phyloP scores from a whole-genome alignment of 2,113 vertebrate genomes.

The Podocnemis expansa region DNA sequence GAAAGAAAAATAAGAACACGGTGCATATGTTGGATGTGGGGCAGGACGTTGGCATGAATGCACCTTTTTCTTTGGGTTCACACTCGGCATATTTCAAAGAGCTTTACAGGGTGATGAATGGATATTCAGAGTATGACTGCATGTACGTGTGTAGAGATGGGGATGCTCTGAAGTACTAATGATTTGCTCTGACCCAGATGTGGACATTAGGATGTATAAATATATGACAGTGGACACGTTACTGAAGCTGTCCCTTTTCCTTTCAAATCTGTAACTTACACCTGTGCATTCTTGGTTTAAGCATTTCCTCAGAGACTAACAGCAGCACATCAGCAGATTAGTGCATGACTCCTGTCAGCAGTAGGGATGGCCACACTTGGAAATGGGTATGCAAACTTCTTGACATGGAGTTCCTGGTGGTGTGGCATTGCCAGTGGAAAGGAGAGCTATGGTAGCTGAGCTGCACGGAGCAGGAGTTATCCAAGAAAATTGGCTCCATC shows the following conservation, averaged over 20 bases:
- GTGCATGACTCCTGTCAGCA: rapidly evolving
- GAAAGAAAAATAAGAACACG: neutral
- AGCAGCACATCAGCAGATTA: neutral
- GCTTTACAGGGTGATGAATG: neutral
- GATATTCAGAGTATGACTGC: neutral
- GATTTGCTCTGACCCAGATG: neutral
- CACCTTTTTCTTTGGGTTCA: neutral
- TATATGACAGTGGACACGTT: neutral
- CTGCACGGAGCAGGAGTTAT: neutral
- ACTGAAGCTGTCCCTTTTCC: neutral
- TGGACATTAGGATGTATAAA: neutral
- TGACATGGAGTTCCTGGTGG: neutral
- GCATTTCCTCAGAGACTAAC: neutral
- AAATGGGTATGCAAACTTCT: neutral
- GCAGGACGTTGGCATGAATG: neutral
- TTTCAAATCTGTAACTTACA: neutral
- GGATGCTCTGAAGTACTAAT: neutral
- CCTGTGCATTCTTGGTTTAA: neutral
- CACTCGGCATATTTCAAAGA: neutral
- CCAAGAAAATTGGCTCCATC: rapidly evolving
- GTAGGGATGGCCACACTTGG: rapidly evolving
- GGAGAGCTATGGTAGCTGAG: neutral
- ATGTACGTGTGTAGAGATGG: neutral
- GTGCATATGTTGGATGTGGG: neutral
- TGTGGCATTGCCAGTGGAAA: neutral